A percentile compares a stretch with the other conserved stretches of the same genome.
These are phyloP conservation scores for Limosa lapponica DNA, from an alignment of 2,797 vertebrate species.

Conservation along the genomic window DNA sequence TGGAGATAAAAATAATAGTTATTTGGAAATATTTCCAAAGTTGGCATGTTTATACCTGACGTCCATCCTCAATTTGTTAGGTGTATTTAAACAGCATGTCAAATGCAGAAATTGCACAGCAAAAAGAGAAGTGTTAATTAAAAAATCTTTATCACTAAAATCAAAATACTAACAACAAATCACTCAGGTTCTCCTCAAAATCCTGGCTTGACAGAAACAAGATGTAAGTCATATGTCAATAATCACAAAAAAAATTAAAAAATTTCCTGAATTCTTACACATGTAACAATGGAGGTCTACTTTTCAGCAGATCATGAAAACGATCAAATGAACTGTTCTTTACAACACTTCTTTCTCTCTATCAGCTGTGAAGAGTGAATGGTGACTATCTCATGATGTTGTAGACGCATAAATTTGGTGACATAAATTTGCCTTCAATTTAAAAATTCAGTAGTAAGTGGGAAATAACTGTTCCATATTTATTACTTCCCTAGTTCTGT, in stretches of 20 bases:
- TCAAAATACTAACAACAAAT: neutral
- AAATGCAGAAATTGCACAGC: neutral
- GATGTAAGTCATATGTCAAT: neutral
- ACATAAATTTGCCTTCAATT: neutral
- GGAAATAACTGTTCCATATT: neutral
- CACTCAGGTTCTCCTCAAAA: neutral
- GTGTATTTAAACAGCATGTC: neutral
- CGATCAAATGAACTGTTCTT: neutral
- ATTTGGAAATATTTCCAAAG: neutral
- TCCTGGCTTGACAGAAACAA: neutral
- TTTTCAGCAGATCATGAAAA: neutral
- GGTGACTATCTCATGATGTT: neutral
- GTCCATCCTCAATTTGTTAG: neutral
- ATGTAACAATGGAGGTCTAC: neutral
- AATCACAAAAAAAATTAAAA: neutral
- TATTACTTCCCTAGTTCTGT: neutral
- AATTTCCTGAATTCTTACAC: neutral
- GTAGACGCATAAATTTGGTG: neutral
- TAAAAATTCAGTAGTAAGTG: neutral
- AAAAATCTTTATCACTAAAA: neutral
- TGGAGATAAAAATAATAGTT: neutral
- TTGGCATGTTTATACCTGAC: neutral
- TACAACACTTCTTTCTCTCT: neutral
- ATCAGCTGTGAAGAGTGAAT: neutral
- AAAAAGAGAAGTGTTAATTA: neutral